Conservation (phyloP, 2,797 vertebrate species). For the Pseudocheirus occidentalis region DNA sequence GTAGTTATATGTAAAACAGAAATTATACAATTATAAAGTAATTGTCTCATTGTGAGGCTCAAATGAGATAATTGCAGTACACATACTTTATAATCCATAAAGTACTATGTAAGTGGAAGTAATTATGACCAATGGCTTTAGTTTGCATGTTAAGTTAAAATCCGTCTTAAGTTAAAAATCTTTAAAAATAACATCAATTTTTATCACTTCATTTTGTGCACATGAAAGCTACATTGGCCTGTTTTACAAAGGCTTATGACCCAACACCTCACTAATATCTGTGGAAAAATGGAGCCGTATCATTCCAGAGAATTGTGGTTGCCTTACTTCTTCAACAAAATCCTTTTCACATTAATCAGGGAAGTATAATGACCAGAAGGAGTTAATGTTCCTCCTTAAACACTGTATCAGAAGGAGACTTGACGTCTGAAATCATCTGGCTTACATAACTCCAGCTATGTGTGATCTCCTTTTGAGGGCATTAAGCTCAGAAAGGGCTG, state of each 20-base stretch:
- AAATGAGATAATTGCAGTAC: not conserved
- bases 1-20: not conserved
- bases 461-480: not conserved
- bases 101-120: not conserved
- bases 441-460: not conserved
- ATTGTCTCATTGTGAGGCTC: not conserved
- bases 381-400: not conserved
- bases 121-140: not conserved
- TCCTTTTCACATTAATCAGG: not conserved
- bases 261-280: not conserved
- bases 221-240: not conserved
- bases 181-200: not conserved
- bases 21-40: not conserved
- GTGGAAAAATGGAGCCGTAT: not conserved
- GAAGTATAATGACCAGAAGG: not conserved
- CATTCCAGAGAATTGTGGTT: not conserved
- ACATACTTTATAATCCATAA: not conserved
- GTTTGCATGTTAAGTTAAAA: not conserved
- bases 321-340: not conserved
- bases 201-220: not conserved
- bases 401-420: not conserved
- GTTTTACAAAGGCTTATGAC: not conserved
- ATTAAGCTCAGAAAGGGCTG: conserved; percentile 1
- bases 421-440: not conserved
- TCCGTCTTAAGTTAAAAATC: not conserved